These are phyloP conservation scores for Dolichotis patagonum DNA, from an alignment of 2,113 vertebrate genomes.

Conservation along the genomic window DNA sequence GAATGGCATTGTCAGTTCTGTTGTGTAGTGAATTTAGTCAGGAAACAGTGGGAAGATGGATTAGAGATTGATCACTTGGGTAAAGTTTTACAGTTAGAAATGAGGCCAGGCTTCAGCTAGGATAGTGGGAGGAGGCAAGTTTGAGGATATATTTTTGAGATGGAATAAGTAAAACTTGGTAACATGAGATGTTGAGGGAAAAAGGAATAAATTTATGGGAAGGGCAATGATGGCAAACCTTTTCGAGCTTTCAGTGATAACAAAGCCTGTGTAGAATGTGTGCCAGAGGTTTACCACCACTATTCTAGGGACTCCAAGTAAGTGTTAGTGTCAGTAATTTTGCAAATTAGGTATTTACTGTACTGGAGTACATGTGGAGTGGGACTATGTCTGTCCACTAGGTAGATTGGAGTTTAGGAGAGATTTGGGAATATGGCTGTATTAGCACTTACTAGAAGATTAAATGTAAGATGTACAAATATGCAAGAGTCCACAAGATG, in stretches of 20 bases:
- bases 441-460: neutral
- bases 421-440: neutral
- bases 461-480: neutral
- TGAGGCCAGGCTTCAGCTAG: neutral
- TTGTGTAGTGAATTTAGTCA: neutral
- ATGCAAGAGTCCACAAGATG: neutral
- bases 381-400: neutral
- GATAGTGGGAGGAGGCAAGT: neutral
- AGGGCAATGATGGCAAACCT: neutral
- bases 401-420: neutral
- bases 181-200: neutral
- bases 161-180: neutral
- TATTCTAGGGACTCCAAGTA: neutral
- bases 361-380: neutral
- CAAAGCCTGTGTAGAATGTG: neutral
- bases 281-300: neutral
- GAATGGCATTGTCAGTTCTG: neutral
- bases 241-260: neutral
- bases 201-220: neutral
- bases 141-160: neutral
- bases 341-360: neutral
- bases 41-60: neutral
- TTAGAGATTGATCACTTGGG: neutral
- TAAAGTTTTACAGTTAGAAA: neutral
- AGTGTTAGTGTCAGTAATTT: neutral